phyloP scores from a whole-genome alignment of 2,797 vertebrate genomes.

The Euphonia xanthogaster region DNA sequence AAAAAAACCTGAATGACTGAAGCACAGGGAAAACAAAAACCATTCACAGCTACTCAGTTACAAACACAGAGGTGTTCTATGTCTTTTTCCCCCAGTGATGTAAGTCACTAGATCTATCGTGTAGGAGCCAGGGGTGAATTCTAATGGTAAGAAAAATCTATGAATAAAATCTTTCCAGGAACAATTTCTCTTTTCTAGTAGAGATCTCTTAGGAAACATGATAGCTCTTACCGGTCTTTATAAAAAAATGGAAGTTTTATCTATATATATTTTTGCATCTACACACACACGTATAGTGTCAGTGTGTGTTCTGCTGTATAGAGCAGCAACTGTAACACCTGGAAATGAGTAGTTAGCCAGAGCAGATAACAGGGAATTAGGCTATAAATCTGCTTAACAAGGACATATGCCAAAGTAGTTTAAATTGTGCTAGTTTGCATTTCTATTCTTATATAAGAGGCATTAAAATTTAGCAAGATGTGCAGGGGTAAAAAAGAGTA shows the following conservation, averaged over 20 bases:
- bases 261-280: rapidly evolving
- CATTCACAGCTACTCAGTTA: not conserved
- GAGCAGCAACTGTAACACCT: not conserved
- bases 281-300: not conserved
- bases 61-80: not conserved
- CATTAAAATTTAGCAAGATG: constrained; percentile 5
- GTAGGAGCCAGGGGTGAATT: not conserved
- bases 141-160: not conserved
- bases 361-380: constrained; percentile 46
- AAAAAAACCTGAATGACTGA: not conserved
- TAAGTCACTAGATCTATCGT: not conserved
- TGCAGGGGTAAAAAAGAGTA: not conserved
- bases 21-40: not conserved
- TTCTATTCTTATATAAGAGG: constrained; percentile 3
- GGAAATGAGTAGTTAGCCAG: not conserved
- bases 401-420: constrained; percentile 32
- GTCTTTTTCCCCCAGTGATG: not conserved
- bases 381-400: constrained; percentile 40
- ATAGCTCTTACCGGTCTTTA: not conserved
- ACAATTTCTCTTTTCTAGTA: not conserved
- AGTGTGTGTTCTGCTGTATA: not conserved
- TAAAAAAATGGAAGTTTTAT: not conserved
- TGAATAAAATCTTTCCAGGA: not conserved
- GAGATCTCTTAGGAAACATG: not conserved
- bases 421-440: constrained; percentile 42